These are phyloP conservation scores for Ispidina picta DNA, from an alignment of 2,797 vertebrate genomes.

Conservation along the genomic window DNA sequence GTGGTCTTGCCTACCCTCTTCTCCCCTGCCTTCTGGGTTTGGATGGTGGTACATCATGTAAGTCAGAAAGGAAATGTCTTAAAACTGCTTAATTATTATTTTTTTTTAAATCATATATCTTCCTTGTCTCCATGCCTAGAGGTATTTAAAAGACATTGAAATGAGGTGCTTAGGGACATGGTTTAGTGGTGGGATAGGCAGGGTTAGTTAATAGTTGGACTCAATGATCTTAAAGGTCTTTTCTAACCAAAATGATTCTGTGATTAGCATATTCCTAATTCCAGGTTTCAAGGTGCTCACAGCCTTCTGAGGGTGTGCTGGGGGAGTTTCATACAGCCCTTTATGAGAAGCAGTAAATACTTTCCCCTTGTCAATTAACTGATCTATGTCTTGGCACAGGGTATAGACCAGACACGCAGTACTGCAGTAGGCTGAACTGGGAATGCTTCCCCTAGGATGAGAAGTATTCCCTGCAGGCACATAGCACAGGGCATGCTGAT, in stretches of 20 bases:
- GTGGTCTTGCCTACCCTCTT: not conserved
- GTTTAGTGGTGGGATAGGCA: too few species aligned
- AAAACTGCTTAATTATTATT: not conserved
- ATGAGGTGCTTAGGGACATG: too few species aligned
- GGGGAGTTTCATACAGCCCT: not conserved
- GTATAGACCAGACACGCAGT: accelerated
- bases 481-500: accelerated
- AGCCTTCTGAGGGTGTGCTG: not conserved
- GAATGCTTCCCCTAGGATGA: not conserved
- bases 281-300: not conserved
- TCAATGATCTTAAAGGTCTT: too few species aligned
- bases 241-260: too few species aligned
- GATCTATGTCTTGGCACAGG: not conserved
- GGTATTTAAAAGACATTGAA: too few species aligned
- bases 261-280: not conserved
- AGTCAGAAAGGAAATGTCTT: not conserved
- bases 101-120: not conserved
- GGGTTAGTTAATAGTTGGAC: too few species aligned
- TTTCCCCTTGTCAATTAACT: not conserved
- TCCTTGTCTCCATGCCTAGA: not conserved
- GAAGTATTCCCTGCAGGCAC: not conserved
- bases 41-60: not conserved
- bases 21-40: not conserved
- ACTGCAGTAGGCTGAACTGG: not conserved
- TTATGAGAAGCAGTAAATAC: not conserved